phyloP scores from a whole-genome alignment of 1,140 invertebrate genomes.

The Drosophila sproati region DNA sequence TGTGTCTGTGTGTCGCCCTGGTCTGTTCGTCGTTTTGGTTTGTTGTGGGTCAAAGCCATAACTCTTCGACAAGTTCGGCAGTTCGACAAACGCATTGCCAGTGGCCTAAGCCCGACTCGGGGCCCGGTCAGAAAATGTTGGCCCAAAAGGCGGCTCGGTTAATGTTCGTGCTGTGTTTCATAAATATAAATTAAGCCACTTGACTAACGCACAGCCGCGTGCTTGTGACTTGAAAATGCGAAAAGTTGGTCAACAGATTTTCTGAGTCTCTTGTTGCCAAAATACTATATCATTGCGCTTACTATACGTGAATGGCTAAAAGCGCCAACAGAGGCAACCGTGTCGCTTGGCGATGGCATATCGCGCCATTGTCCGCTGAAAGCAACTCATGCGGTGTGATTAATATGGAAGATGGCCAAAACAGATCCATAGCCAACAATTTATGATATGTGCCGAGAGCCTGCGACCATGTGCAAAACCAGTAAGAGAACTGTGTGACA shows the following conservation, averaged over 20 bases:
- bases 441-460: slow-evolving; percentile 4
- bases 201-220: slow-evolving; percentile 67
- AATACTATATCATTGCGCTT: slow-evolving; percentile 18
- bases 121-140: slow-evolving; percentile 25
- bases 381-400: slow-evolving; percentile 75
- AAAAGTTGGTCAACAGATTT: slow-evolving; percentile 63
- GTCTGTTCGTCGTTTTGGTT: slow-evolving; percentile 22
- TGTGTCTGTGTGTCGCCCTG: slow-evolving; percentile 31
- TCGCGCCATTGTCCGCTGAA: slow-evolving; percentile 73
- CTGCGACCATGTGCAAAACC: background rate
- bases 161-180: slow-evolving; percentile 68
- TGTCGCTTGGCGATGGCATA: slow-evolving; percentile 42
- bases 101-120: slow-evolving; percentile 29
- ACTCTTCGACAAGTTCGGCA: slow-evolving; percentile 77
- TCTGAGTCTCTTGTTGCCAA: slow-evolving; percentile 35
- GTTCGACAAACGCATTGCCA: slow-evolving; percentile 49
- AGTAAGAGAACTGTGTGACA: slow-evolving; percentile 33
- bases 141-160: slow-evolving; percentile 33
- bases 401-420: slow-evolving; percentile 78
- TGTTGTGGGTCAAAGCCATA: slow-evolving; percentile 80
- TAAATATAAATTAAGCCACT: slow-evolving; percentile 82
- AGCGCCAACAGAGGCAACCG: slow-evolving; percentile 35
- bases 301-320: background rate
- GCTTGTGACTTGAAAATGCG: slow-evolving; percentile 42
- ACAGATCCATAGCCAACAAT: slow-evolving; percentile 30